Evolutionary conservation across 2,113 vertebrate genomes (phyloP), one percentile per base, ranked within the genome.

Genomic region (Oncorhynchus masou): DNA sequence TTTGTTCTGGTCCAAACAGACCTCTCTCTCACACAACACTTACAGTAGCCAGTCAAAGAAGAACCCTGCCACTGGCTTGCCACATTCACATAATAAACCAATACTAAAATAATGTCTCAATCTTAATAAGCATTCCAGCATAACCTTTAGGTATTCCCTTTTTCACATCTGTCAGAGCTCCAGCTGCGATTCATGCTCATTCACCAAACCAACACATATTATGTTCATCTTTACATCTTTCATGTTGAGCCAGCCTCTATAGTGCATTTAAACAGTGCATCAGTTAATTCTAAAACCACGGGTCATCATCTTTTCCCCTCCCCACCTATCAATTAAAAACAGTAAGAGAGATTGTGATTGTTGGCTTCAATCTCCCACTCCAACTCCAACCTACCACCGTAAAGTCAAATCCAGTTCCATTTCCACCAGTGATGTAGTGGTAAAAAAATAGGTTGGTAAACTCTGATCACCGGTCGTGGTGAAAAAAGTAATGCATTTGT

Each of bases 241-340:
- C 39, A 22, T n/a, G 59, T 62, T 69, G 34, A 48, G 85, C 70
- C 77, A 81, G 85, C 77, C 83, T 83, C 85, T 79, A 83, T 77
- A 87, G 85, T 84, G 83, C 89, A 84, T 88, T 72, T 73, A 78
- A 67, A 78, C 70, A 89, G 82, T 86, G 77, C 81, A 82, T 77
- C 22, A 34, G 48, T 79, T 73, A 60, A 77, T 84, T 85, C 79
- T 75, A 76, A 76, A 70, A 86, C 15, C 11, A 69, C 71, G 9
- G 39, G 39, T 39, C 39, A 39, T 39, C 1, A 19, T 57, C 12
- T 60, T 24, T 57, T 27, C 31, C 51, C 45, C 65, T 29, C 11
- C 71, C 45, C 20, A 19, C 34, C 51, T 13, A 13, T 74, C 71
- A 71, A 45, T 45, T 45, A 45, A 45, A 45, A 70, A 71, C 77